Evolutionary conservation across 2,797 vertebrate genomes (phyloP), one percentile per base, ranked within the genome.

Genomic region (Hephaestus fuliginosus): DNA sequence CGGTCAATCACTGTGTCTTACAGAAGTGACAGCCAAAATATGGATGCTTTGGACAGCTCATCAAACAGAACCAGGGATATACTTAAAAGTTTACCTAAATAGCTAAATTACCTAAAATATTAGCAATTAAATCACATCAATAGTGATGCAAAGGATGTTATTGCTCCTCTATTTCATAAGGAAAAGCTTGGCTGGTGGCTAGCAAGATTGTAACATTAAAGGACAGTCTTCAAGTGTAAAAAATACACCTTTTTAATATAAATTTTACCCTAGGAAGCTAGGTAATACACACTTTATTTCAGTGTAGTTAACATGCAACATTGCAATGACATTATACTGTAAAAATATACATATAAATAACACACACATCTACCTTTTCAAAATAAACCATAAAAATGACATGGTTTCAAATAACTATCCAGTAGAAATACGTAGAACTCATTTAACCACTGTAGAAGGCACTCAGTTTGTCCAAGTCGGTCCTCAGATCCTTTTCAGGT

Each of bases 11-110:
- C 53, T 64, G 36, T 57, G 41, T 62, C 13, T 60, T 44, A 33
- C 28, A 36, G 43, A 46, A 28, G 61, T 52, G 57, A 33, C 36
- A 67, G 22, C n/a, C 25, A 61, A 46, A 39, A 68, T 13, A 55
- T n/a, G 39, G 48, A 73, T 1, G 55, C 44, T 61, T 61, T 53
- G 25, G 53, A 20, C 55, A 25, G 22, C 53, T 72, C 69, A 48
- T 60, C 62, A 39, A 55, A 52, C 62, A 52, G 7, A 46, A n/a
- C 10, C 55, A 36, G 5, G 2, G 48, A 17, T 12, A 10, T 0
- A 25, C 43, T 67, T 7, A 49, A 61, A n/a, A 9, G n/a, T 49
- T 41, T 1, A 49, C 68, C 22, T 70, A 4, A 11, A 63, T 39
- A 20, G 49, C 58, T 51, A 62, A 67, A 70, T 41, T 1, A n/a